Base-by-base conservation (phyloP, 2,797 vertebrate genomes). In the Holocentrus rufus region DNA sequence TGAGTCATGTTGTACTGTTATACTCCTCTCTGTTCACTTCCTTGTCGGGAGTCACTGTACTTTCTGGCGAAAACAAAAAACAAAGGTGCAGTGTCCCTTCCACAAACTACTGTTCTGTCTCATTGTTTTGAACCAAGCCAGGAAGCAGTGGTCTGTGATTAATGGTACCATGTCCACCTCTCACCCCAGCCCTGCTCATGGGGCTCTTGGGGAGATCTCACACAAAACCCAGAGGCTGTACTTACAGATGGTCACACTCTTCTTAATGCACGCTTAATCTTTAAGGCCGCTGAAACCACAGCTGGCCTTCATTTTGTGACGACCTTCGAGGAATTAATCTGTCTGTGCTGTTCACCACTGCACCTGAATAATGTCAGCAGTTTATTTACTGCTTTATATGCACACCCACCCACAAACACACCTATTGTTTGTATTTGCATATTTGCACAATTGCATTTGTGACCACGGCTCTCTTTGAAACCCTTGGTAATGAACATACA, bases 121-220 rank as follows among this genome's bases (percentile, higher is more conserved):
- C 49, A 20, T 17, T n/a, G 23, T 30, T 42, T 55, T 7, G 27
- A 36, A 22, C 23, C 50, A 49, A 49, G 34, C 66, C 58, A 62
- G 27, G 39, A 73, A 49, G 70, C 72, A 65, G 69, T 53, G 68
- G 49, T 77, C 30, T 80, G 34, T 88, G 82, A 86, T 85, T 85
- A 88, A 89, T 87, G 79, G 53, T 56, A 61, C 53, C n/a, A 80
- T 56, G 67, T 71, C 65, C 75, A 81, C 71, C 84, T 87, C 71
- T 84, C 22, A 65, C 52, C 65, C 52, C 30, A 30, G 61, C 46
- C 42, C 57, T 11, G 58, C 70, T 75, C 50, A 39, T n/a, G 72
- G 49, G 18, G 22, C 65, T 61, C 53, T 49, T 65, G 34, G 61
- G 74, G 55, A 79, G 58, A 69, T 76, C 47, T 76, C 55, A 77